A percentile compares a stretch with the other conserved stretches of the same genome.
These are phyloP conservation scores for Phoenicopterus ruber DNA, from an alignment of 2,113 vertebrate species.

Conservation along the genomic window DNA sequence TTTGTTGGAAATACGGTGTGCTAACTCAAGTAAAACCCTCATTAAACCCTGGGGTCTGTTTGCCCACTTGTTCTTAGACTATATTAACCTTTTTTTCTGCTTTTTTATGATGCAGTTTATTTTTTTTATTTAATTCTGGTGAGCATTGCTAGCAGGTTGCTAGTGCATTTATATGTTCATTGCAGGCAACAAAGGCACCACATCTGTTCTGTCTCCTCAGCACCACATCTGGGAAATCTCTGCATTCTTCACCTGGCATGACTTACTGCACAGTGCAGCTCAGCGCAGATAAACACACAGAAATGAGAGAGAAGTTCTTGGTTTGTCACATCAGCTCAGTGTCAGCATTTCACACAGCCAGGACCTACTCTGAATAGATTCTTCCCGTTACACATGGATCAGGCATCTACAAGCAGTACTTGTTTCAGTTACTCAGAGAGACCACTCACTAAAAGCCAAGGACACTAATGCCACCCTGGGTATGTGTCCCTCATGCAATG, in stretches of 20 bases:
- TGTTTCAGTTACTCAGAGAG: background rate
- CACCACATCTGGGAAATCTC: conserved; percentile 5
- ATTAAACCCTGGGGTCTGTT: background rate
- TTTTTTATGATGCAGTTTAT: background rate
- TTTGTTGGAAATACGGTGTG: background rate
- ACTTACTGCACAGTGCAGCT: background rate
- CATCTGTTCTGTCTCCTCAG: background rate
- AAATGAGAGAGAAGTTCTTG: background rate
- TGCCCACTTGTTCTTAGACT: background rate
- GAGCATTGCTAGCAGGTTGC: background rate
- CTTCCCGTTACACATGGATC: background rate
- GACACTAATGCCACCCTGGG: background rate
- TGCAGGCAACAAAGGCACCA: background rate
- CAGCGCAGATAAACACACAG: background rate
- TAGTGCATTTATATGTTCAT: background rate
- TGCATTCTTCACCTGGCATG: conserved; percentile 15
- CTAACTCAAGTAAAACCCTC: background rate
- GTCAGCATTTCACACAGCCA: background rate
- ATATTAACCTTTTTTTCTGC: background rate
- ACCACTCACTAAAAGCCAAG: background rate
- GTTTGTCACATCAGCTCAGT: conserved; percentile 26
- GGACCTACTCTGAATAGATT: background rate
- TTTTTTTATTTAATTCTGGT: background rate
- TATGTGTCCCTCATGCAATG: fast-evolving
- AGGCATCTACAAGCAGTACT: background rate